Evolutionary conservation across 2,888 invertebrate genomes (phyloP).

Genomic region (Nephrotoma guestfalica): DNA sequence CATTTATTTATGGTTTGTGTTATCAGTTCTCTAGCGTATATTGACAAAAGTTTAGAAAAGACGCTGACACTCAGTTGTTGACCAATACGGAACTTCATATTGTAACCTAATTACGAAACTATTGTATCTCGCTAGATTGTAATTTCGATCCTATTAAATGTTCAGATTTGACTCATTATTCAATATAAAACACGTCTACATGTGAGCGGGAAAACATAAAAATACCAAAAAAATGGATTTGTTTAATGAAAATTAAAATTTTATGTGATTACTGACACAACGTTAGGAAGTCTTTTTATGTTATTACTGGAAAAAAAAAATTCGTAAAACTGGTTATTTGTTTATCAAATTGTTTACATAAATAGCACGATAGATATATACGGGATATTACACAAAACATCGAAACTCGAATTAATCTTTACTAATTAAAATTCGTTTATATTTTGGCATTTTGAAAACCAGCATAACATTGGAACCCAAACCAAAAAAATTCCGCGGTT

Average conservation of each 20-base stretch:
- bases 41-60: too few relatives aligned
- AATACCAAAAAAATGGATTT: not conserved
- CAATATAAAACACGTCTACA: too few relatives aligned
- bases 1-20: too few relatives aligned
- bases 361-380: not conserved
- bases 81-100: too few relatives aligned
- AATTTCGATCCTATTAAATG: too few relatives aligned
- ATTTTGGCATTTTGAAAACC: not conserved
- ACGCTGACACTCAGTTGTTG: too few relatives aligned
- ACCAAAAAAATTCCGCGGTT: not conserved
- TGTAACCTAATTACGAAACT: too few relatives aligned
- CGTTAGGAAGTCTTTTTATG: not conserved
- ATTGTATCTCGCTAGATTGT: too few relatives aligned
- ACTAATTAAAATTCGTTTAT: not conserved
- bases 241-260: not conserved
- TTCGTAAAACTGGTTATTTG: not conserved
- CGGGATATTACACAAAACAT: not conserved
- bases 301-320: not conserved
- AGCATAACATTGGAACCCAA: not conserved
- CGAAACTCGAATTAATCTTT: not conserved
- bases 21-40: too few relatives aligned
- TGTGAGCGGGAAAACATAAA: not conserved
- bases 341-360: not conserved
- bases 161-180: too few relatives aligned
- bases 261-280: not conserved